Percentiles rank a stretch among this genome's conserved stretches.
Conservation (phyloP, 2,797 vertebrate genomes). For the Clarias platycephalus region DNA sequence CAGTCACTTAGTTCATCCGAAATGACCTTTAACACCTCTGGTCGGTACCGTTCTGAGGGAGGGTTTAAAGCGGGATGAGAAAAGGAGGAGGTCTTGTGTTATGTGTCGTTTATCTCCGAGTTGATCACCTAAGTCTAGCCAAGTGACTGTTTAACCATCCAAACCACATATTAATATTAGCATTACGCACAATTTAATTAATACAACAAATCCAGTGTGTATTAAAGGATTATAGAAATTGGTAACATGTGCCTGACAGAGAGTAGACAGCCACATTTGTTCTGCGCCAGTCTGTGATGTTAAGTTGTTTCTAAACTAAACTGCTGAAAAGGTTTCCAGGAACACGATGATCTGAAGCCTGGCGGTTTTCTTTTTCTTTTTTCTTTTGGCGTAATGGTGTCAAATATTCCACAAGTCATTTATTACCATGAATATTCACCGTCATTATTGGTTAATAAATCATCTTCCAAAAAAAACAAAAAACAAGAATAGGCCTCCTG, state of each 20-base stretch:
- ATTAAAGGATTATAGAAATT: not conserved
- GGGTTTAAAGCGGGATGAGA: not conserved
- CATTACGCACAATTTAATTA: not conserved
- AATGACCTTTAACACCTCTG: not conserved
- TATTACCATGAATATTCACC: conserved; percentile 11
- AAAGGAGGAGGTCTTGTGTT: not conserved
- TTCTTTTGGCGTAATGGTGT: not conserved
- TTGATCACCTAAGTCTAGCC: not conserved
- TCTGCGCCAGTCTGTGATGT: not conserved
- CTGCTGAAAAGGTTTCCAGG: not conserved
- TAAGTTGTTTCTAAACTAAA: not conserved
- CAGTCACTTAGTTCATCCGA: not conserved
- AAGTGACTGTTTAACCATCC: not conserved
- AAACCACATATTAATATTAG: not conserved
- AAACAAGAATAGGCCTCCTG: not conserved
- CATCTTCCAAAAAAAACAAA: not conserved
- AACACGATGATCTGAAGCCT: not conserved
- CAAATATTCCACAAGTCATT: not conserved
- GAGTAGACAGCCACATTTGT: not conserved
- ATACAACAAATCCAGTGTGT: not conserved
- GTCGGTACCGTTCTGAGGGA: not conserved
- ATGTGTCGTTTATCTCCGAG: not conserved
- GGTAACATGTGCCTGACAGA: not conserved
- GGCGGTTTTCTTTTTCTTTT: too few relatives aligned
- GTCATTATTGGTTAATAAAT: conserved; percentile 15